These are phyloP conservation scores for Elegia similella DNA, from an alignment of 2,888 invertebrate genomes.

Conservation along the genomic window DNA sequence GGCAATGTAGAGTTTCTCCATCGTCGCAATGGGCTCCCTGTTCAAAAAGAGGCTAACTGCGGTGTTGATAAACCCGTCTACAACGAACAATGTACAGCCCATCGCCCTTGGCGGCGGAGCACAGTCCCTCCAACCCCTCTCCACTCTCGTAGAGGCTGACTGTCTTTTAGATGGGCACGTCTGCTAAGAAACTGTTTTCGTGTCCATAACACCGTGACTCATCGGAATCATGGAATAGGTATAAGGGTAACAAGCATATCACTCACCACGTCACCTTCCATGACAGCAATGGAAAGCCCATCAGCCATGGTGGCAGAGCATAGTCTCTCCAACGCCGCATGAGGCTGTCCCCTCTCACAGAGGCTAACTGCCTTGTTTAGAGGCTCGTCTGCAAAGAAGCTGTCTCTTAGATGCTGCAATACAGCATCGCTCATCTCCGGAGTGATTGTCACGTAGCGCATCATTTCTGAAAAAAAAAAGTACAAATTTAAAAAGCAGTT, in stretches of 20 bases:
- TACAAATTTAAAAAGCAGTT: too few relatives aligned
- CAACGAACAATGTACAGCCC: conserved; percentile 83
- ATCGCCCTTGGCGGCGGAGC: conserved; percentile 86
- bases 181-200: conserved; percentile 91
- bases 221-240: too few relatives aligned
- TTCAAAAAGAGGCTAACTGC: too few relatives aligned
- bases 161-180: conserved; percentile 91
- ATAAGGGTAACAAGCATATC: too few relatives aligned
- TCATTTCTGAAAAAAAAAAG: conserved; percentile 39
- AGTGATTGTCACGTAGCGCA: conserved; percentile 58
- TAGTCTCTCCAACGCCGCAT: conserved; percentile 87
- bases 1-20: too few relatives aligned
- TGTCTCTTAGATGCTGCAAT: conserved; percentile 86
- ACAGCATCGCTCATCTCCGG: conserved; percentile 80
- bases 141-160: conserved; percentile 87
- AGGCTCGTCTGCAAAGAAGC: conserved; percentile 92
- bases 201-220: conserved; percentile 84
- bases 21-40: too few relatives aligned
- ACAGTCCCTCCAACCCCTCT: conserved; percentile 86
- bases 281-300: conserved; percentile 87
- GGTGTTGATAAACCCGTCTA: too few relatives aligned
- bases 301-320: conserved; percentile 87
- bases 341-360: conserved; percentile 86
- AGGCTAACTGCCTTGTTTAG: conserved; percentile 89
- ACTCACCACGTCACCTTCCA: conserved; percentile 82